These are phyloP conservation scores for Sphyrna mokarran DNA, from an alignment of 2,113 vertebrate genomes.

Conservation along the genomic window DNA sequence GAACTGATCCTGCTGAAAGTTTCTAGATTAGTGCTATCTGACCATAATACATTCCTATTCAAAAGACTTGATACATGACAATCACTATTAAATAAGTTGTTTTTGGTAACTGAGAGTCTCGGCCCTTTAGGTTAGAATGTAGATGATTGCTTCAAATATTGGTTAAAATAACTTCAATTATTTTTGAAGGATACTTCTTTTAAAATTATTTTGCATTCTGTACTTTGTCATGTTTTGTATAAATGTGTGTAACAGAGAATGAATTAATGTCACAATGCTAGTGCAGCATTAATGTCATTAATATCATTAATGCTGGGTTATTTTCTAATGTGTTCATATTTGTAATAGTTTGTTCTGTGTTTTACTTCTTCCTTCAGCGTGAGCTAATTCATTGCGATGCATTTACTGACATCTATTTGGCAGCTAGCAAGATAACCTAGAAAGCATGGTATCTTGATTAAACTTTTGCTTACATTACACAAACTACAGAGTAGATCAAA, in stretches of 20 bases:
- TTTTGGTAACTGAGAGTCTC: neutral
- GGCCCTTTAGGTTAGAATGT: neutral
- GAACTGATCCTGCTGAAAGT: neutral
- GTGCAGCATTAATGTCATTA: neutral
- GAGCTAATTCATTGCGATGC: neutral
- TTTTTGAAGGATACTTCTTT: neutral
- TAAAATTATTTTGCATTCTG: neutral
- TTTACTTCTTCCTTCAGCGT: neutral
- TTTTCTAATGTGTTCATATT: neutral
- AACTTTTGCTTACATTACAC: conserved; percentile 9
- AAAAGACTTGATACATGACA: neutral
- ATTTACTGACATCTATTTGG: neutral
- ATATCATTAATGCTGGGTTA: neutral
- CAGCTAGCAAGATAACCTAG: neutral
- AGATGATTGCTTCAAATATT: neutral
- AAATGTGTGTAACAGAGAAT: neutral
- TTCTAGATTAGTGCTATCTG: neutral
- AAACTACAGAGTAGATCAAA: conserved; percentile 27
- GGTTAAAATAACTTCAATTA: neutral
- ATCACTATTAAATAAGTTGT: neutral
- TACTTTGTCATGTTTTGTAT: neutral
- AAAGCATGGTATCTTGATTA: neutral
- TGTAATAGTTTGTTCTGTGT: neutral
- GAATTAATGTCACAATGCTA: neutral
- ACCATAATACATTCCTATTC: neutral